Evolutionary conservation across 92 coral and sea anemone genomes (phyloP).

Genomic region (Pocillopora grandis): DNA sequence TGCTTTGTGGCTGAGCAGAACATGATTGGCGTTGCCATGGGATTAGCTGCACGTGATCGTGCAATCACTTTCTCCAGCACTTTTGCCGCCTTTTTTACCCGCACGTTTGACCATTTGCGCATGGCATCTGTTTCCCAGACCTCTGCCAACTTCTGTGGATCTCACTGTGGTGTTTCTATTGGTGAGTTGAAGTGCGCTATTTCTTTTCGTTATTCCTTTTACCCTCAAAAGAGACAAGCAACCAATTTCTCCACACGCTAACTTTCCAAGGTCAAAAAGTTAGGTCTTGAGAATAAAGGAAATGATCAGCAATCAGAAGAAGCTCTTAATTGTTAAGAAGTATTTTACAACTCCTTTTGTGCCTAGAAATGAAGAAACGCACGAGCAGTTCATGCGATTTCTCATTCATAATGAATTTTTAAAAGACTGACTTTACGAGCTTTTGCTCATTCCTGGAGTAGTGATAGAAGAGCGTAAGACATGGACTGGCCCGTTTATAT

Average conservation of each 20-base stretch:
- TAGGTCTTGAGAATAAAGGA: no score
- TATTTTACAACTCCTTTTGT: no score
- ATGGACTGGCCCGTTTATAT: no score
- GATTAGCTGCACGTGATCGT: constrained; percentile 89
- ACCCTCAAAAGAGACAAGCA: background rate
- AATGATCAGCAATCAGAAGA: no score
- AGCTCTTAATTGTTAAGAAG: no score
- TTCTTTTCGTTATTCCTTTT: background rate
- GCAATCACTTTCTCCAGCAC: constrained; percentile 96
- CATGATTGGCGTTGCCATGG: constrained; percentile 97
- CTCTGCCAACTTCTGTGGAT: constrained; percentile 91
- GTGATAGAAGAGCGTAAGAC: no score
- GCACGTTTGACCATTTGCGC: constrained; percentile 92
- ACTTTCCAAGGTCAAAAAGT: no score
- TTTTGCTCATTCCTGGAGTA: no score
- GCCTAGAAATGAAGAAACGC: no score
- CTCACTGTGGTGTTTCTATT: constrained; percentile 94
- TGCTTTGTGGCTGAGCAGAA: constrained; percentile 99
- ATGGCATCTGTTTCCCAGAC: constrained; percentile 95
- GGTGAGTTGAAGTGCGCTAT: constrained; percentile 54
- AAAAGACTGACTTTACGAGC: no score
- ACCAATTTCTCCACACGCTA: background rate
- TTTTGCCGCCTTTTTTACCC: constrained; percentile 88
- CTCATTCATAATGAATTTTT: no score
- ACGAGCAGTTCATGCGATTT: no score